Conservation (phyloP, 2,888 invertebrate genomes). For the Cryptosula pallasiana region DNA sequence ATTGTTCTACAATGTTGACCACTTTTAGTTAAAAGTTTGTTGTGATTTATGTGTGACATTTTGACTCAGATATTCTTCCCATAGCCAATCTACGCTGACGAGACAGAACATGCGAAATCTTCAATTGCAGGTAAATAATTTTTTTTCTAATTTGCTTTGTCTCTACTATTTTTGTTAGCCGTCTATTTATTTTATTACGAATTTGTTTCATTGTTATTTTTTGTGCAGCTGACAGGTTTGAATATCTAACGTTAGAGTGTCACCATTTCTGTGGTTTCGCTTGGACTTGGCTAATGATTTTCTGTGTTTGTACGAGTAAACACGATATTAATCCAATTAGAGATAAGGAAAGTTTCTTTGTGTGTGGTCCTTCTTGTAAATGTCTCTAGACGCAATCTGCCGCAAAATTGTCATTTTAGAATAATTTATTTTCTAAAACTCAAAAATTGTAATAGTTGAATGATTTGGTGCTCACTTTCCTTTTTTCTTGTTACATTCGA, state of each 20-base stretch:
- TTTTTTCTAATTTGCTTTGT: neutral
- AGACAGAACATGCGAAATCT: neutral
- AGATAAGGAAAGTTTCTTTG: neutral
- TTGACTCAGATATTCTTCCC: conserved; percentile 10
- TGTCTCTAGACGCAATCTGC: neutral
- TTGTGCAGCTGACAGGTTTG: too few relatives aligned
- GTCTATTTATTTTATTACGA: too few relatives aligned
- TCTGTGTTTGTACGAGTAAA: conserved; percentile 21
- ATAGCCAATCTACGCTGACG: neutral
- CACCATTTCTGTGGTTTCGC: conserved; percentile 18
- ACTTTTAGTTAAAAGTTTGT: neutral
- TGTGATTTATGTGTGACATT: neutral
- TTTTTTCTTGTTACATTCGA: too few relatives aligned
- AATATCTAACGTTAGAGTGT: too few relatives aligned
- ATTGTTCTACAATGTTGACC: conserved; percentile 17
- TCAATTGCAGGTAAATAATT: neutral
- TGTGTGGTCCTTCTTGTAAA: neutral
- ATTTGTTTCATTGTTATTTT: too few relatives aligned
- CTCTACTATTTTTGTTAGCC: neutral
- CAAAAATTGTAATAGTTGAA: too few relatives aligned
- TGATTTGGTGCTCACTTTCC: too few relatives aligned
- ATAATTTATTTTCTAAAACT: too few relatives aligned
- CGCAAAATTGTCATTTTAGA: too few relatives aligned
- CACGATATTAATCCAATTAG: conserved; percentile 21
- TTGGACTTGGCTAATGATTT: conserved; percentile 15